Conservation (phyloP, 2,113 vertebrate genomes). For the Xyrauchen texanus region DNA sequence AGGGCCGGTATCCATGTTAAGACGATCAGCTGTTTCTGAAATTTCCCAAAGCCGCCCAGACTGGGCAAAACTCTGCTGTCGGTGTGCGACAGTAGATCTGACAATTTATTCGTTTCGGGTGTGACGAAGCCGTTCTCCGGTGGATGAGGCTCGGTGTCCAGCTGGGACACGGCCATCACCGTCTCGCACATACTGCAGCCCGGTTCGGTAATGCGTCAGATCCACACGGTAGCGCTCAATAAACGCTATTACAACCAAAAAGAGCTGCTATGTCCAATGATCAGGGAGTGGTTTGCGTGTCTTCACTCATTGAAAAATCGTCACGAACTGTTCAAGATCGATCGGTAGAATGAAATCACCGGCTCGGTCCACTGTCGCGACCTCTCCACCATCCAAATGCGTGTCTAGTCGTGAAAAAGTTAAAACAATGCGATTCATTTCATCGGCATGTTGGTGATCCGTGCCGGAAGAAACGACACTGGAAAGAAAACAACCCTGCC, state of each 20-base stretch:
- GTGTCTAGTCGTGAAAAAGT: not conserved
- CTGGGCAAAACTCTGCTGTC: conserved; percentile 86
- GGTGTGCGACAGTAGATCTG: conserved; percentile 81
- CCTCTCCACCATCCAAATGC: not conserved
- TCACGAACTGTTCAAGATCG: not conserved
- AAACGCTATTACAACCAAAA: not conserved
- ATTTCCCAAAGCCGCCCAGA: conserved; percentile 87
- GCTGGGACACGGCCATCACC: conserved; percentile 74
- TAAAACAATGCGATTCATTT: not conserved
- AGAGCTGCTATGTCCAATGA: not conserved
- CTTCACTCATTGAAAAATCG: conserved; percentile 4
- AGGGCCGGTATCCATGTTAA: conserved; percentile 95
- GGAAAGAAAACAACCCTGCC: conserved; percentile 35
- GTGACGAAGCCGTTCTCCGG: conserved; percentile 80
- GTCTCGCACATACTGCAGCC: conserved; percentile 50
- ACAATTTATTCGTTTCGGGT: conserved; percentile 60
- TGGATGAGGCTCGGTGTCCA: conserved; percentile 70
- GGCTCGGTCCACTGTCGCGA: not conserved
- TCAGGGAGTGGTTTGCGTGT: conserved; percentile 31
- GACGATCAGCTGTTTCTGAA: conserved; percentile 88
- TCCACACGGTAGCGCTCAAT: not conserved
- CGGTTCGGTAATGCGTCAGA: conserved; percentile 21
- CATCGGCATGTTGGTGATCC: not conserved
- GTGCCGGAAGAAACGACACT: not conserved
- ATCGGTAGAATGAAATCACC: not conserved